Conservation (phyloP, 1,140 invertebrate genomes). For the Zaprionus camerounensis region DNA sequence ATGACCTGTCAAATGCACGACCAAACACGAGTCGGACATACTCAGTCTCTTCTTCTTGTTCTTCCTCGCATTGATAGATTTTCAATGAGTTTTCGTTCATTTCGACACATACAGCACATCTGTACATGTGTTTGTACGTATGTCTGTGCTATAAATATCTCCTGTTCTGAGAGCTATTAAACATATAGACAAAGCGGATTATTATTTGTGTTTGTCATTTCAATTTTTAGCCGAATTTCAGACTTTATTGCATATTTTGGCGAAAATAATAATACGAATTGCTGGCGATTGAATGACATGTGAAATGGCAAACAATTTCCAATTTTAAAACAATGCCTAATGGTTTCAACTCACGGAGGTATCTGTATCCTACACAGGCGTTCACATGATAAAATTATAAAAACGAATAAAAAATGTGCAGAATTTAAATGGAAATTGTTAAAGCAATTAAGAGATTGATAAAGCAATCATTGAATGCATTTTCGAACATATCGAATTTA, state of each 20-base stretch:
- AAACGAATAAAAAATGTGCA: not conserved
- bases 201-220: conserved; percentile 19
- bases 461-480: not conserved
- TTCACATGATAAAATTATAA: not conserved
- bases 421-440: not conserved
- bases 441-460: not conserved
- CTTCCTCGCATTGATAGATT: conserved; percentile 51
- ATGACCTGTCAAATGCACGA: conserved; percentile 76
- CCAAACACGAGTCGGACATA: conserved; percentile 49
- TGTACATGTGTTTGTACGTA: not conserved
- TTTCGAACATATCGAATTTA: not conserved
- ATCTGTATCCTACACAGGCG: not conserved
- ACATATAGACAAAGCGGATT: not conserved
- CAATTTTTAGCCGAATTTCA: conserved; percentile 1
- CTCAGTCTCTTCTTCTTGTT: conserved; percentile 11
- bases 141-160: not conserved
- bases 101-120: conserved; percentile 17
- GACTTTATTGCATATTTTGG: not conserved
- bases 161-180: conserved; percentile 5
- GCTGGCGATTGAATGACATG: conserved; percentile 5
- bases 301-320: conserved; percentile 6
- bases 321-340: not conserved
- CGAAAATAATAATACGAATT: not conserved
- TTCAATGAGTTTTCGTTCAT: conserved; percentile 52
- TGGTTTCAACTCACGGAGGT: not conserved